Percentiles rank a stretch among this genome's conserved stretches.
phyloP scores from a whole-genome alignment of 2,113 vertebrate genomes.

The Carassius auratus region DNA sequence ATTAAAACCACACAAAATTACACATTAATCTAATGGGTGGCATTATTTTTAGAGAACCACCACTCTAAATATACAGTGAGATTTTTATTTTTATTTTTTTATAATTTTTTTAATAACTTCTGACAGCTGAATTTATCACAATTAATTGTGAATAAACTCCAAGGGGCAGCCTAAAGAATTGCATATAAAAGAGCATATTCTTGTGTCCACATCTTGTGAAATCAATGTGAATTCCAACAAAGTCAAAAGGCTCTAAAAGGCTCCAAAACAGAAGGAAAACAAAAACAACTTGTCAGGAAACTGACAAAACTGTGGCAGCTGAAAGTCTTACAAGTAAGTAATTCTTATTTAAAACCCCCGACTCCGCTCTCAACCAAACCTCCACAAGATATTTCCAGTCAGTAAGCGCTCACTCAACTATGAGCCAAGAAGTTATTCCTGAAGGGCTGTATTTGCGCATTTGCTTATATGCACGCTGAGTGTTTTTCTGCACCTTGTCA shows the following conservation, averaged over 20 bases:
- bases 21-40: neutral
- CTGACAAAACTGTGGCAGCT: neutral
- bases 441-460: slow-evolving; percentile 4
- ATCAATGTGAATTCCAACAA: neutral
- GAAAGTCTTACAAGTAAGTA: neutral
- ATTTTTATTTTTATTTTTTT: neutral
- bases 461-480: slow-evolving; percentile 27
- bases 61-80: neutral
- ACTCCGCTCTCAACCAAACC: slow-evolving; percentile 16
- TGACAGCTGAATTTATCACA: neutral
- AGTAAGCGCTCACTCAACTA: slow-evolving; percentile 24
- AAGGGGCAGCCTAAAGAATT: neutral
- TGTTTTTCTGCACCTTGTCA: slow-evolving; percentile 47
- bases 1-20: no score
- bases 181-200: neutral
- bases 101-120: no score
- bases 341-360: neutral
- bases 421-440: slow-evolving; percentile 25
- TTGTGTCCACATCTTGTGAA: neutral
- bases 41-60: neutral
- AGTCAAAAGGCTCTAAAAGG: neutral
- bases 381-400: slow-evolving; percentile 35
- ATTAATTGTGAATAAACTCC: neutral
- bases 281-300: neutral
- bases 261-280: neutral